phyloP scores from a whole-genome alignment of 2,113 vertebrate species.

The Zosterops japonicus region DNA sequence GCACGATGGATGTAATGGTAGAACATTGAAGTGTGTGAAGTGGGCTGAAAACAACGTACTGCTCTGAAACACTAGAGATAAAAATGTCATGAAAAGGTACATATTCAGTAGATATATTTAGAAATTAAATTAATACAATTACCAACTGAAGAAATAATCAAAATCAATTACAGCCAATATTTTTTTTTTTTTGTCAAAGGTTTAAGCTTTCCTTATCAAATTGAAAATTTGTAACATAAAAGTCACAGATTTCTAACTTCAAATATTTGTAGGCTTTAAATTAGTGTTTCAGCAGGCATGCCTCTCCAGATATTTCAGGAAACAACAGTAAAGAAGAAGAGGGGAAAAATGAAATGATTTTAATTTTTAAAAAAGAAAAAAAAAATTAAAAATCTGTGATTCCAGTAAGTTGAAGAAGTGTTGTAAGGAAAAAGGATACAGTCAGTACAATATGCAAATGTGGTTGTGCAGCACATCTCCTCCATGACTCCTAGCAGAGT shows the following conservation, averaged over 20 bases:
- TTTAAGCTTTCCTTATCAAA: not conserved
- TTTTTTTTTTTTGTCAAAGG: not conserved
- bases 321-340: not conserved
- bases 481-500: not conserved
- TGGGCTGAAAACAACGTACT: not conserved
- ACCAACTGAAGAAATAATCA: not conserved
- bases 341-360: not conserved
- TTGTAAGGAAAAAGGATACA: not conserved
- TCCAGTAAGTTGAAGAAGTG: not conserved
- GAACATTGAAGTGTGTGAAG: not conserved
- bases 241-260: not conserved
- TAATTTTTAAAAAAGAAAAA: not conserved
- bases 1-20: not conserved
- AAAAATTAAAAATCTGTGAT: not conserved
- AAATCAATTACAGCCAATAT: not conserved
- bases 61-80: not conserved
- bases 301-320: not conserved
- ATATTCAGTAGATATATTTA: not conserved
- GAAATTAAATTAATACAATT: not conserved
- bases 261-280: not conserved
- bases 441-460: not conserved
- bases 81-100: not conserved
- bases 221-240: not conserved
- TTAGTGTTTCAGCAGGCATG: not conserved
- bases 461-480: rapidly evolving